Base-by-base conservation (phyloP, 2,113 vertebrate species). In the Trogon melanurus region DNA sequence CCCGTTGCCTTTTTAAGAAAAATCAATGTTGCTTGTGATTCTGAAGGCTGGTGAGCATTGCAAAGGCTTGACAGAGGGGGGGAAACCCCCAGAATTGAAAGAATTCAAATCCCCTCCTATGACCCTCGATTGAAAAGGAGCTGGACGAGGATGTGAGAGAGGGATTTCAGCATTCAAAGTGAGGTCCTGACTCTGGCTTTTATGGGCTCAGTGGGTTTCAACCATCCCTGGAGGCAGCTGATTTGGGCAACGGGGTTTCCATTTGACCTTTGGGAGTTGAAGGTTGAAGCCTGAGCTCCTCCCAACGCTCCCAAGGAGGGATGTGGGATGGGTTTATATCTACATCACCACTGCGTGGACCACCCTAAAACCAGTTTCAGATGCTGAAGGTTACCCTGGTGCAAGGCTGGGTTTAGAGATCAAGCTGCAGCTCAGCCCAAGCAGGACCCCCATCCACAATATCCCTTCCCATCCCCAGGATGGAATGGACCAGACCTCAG, bases 1-100 rank as follows among this genome's bases (percentile, higher is more conserved):
- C 34, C 30, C 15, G 1, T 65, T 95, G 85, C 88, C 92, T 97
- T 94, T 94, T 91, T 71, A 93, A 95, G 93, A 91, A 88, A 36
- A 90, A 86, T 60, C 47, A 16, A 0, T 14, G 2, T 44, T 73
- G 94, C 44, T 38, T 72, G 34, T 79, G 89, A 78, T 19, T 62
- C 3, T n/a, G 67, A 81, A 81, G 58, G 57, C 21, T 69, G 61
- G 21, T 74, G 27, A 88, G 34, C 23, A 44, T 32, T 11, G 6
- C 47, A 57, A 88, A 88, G 34, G 45, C 34, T 83, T 44, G 26
- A 32, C 2, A 78, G 48, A 81, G 10, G 15, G 20, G 20, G 23
- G 2, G 48, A 26, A 78, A 64, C 0, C 41, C 69, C 30, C 45
- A 44, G 18, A 26, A 69, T 44, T 64, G 64, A 73, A 69, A 44